These are phyloP conservation scores for Gobio gobio DNA, from an alignment of 2,113 vertebrate genomes.

Conservation along the genomic window DNA sequence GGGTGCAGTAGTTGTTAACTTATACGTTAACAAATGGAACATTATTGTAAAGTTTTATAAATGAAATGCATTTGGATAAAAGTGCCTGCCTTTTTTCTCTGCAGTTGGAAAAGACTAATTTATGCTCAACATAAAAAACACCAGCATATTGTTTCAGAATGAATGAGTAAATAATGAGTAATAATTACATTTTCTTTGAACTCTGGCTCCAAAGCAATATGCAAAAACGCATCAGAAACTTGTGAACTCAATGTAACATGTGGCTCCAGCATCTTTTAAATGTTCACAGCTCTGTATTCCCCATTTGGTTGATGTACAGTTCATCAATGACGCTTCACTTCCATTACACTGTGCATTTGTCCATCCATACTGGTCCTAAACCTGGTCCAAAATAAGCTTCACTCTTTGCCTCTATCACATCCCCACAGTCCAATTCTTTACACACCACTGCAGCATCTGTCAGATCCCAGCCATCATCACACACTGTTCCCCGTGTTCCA, in stretches of 20 bases:
- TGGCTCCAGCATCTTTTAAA: slow-evolving; percentile 15
- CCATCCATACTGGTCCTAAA: slow-evolving; percentile 2
- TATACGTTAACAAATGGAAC: too few species aligned
- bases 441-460: slow-evolving; percentile 16
- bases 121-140: not conserved
- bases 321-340: not conserved
- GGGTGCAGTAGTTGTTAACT: too few species aligned
- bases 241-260: slow-evolving; percentile 4
- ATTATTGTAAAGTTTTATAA: too few species aligned
- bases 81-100: not conserved
- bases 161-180: not conserved
- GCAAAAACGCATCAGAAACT: not conserved
- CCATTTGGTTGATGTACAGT: slow-evolving; percentile 4
- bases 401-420: not conserved
- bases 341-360: not conserved
- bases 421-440: not conserved
- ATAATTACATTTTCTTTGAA: not conserved
- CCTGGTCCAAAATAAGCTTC: slow-evolving; percentile 27
- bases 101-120: not conserved
- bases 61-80: too few species aligned
- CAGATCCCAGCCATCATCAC: slow-evolving; percentile 22
- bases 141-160: not conserved
- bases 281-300: not conserved
- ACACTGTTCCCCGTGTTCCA: not conserved
- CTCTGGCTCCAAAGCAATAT: not conserved